Conservation (phyloP, 2,888 invertebrate species). For the Synanthedon formicaeformis region DNA sequence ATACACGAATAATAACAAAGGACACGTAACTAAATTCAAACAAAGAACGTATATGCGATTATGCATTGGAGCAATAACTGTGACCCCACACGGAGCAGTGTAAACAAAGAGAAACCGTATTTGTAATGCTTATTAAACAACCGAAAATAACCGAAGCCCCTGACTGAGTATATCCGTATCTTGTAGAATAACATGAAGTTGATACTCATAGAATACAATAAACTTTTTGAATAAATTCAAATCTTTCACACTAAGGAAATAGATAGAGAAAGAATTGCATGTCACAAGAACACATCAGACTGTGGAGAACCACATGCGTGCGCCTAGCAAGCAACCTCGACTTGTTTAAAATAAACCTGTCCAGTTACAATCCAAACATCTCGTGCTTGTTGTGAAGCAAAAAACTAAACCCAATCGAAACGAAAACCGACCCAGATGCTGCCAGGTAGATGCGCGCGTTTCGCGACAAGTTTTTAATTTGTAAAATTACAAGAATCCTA, state of each 20-base stretch:
- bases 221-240: no score
- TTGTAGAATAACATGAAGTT: no score
- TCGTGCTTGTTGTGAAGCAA: conserved; percentile 19
- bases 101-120: neutral
- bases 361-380: conserved; percentile 33
- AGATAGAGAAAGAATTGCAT: no score
- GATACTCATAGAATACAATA: no score
- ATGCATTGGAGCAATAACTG: neutral
- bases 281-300: no score
- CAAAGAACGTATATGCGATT: no score
- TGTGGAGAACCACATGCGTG: conserved; percentile 2
- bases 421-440: conserved; percentile 26
- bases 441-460: conserved; percentile 26
- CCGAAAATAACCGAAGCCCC: no score
- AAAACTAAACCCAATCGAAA: conserved; percentile 23
- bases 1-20: no score
- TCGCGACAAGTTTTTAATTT: neutral
- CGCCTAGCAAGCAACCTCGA: conserved; percentile 16
- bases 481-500: no score
- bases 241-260: no score
- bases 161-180: no score
- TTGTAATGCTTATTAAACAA: neutral
- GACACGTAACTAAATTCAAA: no score
- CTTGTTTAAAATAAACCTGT: conserved; percentile 39
- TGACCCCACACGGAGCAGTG: neutral